Evolutionary conservation across 2,888 invertebrate genomes (phyloP), one percentile per base, ranked within the genome.

Genomic region (Arge pagana): DNA sequence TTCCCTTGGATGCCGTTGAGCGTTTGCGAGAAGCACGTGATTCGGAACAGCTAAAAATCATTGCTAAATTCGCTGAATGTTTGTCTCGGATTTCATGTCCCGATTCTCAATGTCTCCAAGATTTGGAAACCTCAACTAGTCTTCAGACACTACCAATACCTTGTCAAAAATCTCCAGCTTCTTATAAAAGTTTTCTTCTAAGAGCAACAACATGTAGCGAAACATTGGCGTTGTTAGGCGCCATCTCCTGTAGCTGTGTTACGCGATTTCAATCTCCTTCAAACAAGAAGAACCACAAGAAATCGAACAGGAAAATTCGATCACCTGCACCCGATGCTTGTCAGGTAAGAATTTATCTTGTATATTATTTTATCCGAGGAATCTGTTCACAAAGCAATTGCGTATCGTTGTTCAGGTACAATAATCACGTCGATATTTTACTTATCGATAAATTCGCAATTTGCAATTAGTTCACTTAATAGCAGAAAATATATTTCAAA

Each of bases 181-280:
- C 74, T 15, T 76, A 68, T 52, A 71, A 67, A 54, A 53, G 63
- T 24, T 69, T 70, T 39, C 59, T 76, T 16, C 53, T 76, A 7
- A 60, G 76, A 56, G 74, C 73, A 16, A 62, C 75, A n/a, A 76
- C 76, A 3, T 74, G 73, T 48, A 70, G 76, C 11, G 76, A 76
- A 58, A 72, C 74, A 18, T 63, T 76, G 26, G 70, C 72, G 10
- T 65, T 74, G 19, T 57, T 76, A 33, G 65, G 67, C 49, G 67
- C 63, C 39, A 75, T 76, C 63, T 75, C 72, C 58, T 62, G 64
- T 48, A 59, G 65, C 4, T 66, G 51, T 18, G 61, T 68, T 7
- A 63, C 61, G 11, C 62, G 64, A 30, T 63, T 64, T 3, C 65
- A 70, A 53, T 63, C 70, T 4, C 58, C 50, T 19, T 63, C 63